Evolutionary conservation across 2,888 invertebrate genomes (phyloP).

Genomic region (Apamea sordens): DNA sequence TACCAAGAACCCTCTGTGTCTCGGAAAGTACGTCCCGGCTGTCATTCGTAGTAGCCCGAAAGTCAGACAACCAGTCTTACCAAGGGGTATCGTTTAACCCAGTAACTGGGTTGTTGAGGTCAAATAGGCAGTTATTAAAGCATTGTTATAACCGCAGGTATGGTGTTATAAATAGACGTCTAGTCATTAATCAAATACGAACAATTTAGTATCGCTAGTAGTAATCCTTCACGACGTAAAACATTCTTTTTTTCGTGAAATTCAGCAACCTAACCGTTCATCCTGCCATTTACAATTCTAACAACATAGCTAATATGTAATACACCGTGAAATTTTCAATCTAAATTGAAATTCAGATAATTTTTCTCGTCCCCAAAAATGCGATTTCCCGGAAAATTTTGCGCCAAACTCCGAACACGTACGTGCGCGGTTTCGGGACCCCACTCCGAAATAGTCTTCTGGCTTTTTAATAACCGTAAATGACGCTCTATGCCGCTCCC

Average conservation of each 20-base stretch:
- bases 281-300: conserved; percentile 3
- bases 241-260: background rate
- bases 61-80: no score
- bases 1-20: no score
- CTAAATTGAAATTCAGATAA: conserved; percentile 55
- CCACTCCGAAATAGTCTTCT: conserved; percentile 73
- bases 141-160: background rate
- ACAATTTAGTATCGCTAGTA: background rate
- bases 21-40: no score
- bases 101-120: no score
- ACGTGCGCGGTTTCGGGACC: conserved; percentile 63
- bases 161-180: background rate
- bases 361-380: conserved; percentile 45
- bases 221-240: background rate
- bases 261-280: background rate
- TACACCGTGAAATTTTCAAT: conserved; percentile 52
- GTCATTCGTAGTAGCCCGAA: no score
- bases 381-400: conserved; percentile 53
- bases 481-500: conserved; percentile 63
- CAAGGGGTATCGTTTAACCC: no score
- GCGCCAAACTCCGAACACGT: conserved; percentile 54
- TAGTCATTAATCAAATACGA: background rate
- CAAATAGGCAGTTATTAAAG: no score
- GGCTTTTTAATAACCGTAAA: conserved; percentile 79
- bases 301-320: conserved; percentile 27